A percentile compares a stretch with the other conserved stretches of the same genome.
phyloP scores from a whole-genome alignment of 1,140 invertebrate species.

The Tenebrio molitor region DNA sequence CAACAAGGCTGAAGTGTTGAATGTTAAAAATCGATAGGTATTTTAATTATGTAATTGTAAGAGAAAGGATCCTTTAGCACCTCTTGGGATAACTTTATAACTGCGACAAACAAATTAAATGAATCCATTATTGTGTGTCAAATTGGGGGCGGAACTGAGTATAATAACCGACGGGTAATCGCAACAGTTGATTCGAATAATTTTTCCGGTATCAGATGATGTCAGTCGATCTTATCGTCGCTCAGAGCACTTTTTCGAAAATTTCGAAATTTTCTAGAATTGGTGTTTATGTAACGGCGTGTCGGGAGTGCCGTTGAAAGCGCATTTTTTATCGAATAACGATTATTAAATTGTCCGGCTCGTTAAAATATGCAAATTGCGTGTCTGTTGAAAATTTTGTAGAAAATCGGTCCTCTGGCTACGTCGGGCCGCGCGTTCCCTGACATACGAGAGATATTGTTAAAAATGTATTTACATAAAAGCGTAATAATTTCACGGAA shows the following conservation, averaged over 20 bases:
- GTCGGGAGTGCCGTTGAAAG: neutral
- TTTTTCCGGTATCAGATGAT: conserved; percentile 8
- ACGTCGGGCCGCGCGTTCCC: neutral
- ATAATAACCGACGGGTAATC: no score
- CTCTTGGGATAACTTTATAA: no score
- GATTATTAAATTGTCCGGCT: neutral
- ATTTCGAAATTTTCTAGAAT: conserved; percentile 12
- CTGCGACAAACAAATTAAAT: no score
- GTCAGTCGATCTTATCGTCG: conserved; percentile 12
- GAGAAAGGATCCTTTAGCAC: no score
- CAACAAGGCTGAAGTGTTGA: no score
- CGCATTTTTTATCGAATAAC: neutral
- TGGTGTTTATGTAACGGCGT: neutral
- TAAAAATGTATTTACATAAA: conserved; percentile 9
- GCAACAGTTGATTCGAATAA: no score
- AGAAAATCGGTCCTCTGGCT: conserved; percentile 1
- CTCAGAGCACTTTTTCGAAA: conserved; percentile 12
- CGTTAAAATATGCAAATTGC: conserved; percentile 14
- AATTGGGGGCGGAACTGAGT: no score
- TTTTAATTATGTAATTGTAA: no score
- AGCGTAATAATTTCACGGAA: conserved; percentile 1
- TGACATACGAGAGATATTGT: neutral
- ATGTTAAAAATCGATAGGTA: no score
- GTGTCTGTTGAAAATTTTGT: conserved; percentile 3
- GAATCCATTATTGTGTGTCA: no score